Evolutionary conservation across 2,797 vertebrate genomes (phyloP).

Genomic region (Tapera naevia): DNA sequence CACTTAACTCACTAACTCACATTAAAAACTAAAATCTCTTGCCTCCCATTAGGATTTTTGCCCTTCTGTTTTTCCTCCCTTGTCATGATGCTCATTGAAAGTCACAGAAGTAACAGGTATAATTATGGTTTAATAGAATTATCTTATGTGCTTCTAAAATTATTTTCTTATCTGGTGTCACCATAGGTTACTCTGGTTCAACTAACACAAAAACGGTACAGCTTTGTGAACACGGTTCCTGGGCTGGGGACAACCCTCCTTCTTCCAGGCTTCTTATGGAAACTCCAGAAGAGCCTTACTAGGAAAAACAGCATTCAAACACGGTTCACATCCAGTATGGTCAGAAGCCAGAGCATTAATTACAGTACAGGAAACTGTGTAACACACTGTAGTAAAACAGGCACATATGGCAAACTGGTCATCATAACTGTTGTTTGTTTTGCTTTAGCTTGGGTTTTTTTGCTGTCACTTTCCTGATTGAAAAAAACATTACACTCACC

Average conservation of each 20-base stretch:
- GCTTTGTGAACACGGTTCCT: background rate
- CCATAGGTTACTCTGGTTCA: background rate
- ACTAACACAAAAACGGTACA: background rate
- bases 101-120: background rate
- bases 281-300: background rate
- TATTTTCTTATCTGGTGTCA: background rate
- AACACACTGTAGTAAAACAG: background rate
- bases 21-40: background rate
- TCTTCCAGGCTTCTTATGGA: background rate
- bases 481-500: slow-evolving; percentile 30
- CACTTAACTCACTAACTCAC: background rate
- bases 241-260: background rate
- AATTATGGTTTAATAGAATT: background rate
- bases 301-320: background rate
- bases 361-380: background rate
- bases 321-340: fast-evolving
- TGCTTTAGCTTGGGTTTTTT: background rate
- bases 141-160: background rate
- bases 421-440: background rate
- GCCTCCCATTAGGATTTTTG: background rate
- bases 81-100: background rate
- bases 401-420: background rate
- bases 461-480: background rate
- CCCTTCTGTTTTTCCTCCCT: background rate
- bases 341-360: background rate